A percentile compares a stretch with the other conserved stretches of the same genome.
Conservation (phyloP, 2,113 vertebrate species). For the Brienomyrus brachyistius region DNA sequence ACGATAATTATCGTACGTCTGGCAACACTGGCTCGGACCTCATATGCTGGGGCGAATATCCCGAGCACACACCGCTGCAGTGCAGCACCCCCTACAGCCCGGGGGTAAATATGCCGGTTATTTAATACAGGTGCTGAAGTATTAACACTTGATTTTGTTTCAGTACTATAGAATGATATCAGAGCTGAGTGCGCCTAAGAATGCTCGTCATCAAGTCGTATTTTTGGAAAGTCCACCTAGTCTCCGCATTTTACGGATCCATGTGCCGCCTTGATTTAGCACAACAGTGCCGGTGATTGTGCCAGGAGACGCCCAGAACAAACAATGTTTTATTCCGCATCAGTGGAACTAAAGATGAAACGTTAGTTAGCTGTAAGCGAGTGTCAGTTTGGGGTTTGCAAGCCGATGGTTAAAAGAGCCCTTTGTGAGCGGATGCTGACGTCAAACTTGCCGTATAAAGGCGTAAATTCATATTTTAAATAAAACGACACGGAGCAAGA, state of each 20-base stretch:
- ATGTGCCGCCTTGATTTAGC: slow-evolving; percentile 46
- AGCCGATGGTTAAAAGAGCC: slow-evolving; percentile 70
- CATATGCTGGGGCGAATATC: not conserved
- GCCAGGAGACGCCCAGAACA: slow-evolving; percentile 70
- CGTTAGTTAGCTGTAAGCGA: slow-evolving; percentile 79
- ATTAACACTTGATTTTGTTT: not conserved
- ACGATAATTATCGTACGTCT: no score
- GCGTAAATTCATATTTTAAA: slow-evolving; percentile 75
- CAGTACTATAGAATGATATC: not conserved
- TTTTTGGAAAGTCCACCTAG: slow-evolving; percentile 33
- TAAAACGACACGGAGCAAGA: slow-evolving; percentile 64
- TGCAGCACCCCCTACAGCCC: not conserved
- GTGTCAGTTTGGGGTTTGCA: slow-evolving; percentile 79
- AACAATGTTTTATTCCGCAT: slow-evolving; percentile 79
- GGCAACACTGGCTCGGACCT: no score
- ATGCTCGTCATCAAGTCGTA: not conserved
- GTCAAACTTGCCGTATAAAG: slow-evolving; percentile 74
- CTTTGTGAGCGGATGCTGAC: slow-evolving; percentile 86
- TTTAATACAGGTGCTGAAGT: not conserved
- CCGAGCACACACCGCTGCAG: not conserved
- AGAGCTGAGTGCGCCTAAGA: not conserved
- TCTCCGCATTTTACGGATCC: slow-evolving; percentile 45
- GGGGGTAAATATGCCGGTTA: not conserved
- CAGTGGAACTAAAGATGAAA: slow-evolving; percentile 98
- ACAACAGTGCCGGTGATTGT: slow-evolving; percentile 62